Percentiles rank a stretch among this genome's conserved stretches.
These are phyloP conservation scores for Pyxicephalus adspersus DNA, from an alignment of 2,113 vertebrate species.

Conservation along the genomic window DNA sequence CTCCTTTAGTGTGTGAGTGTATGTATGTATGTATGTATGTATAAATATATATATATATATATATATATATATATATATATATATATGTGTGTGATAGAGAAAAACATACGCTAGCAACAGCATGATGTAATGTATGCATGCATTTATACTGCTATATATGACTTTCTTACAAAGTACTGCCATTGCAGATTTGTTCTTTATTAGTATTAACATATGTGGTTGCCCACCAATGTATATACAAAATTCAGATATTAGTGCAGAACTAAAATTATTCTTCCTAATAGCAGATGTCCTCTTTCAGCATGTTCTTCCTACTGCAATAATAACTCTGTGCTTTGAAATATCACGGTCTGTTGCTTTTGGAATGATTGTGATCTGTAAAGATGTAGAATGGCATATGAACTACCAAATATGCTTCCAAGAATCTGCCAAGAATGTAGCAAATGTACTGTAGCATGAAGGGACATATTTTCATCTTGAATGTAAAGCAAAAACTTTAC, in stretches of 20 bases:
- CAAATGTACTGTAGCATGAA: slow-evolving; percentile 53
- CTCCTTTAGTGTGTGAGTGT: too few relatives aligned
- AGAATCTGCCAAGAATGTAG: slow-evolving; percentile 55
- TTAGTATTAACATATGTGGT: slow-evolving; percentile 56
- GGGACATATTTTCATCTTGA: slow-evolving; percentile 53
- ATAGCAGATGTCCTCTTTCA: slow-evolving; percentile 58
- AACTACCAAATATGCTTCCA: slow-evolving; percentile 57
- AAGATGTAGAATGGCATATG: slow-evolving; percentile 56
- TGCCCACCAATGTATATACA: slow-evolving; percentile 54
- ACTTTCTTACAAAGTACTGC: slow-evolving; percentile 26
- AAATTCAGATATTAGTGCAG: slow-evolving; percentile 47
- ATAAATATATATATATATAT: too few relatives aligned
- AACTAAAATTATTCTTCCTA: slow-evolving; percentile 55
- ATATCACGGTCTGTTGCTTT: slow-evolving; percentile 58
- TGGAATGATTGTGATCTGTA: slow-evolving; percentile 56
- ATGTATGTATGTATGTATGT: too few relatives aligned
- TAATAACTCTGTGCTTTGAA: slow-evolving; percentile 55
- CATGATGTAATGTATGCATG: slow-evolving; percentile 44
- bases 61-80: too few relatives aligned
- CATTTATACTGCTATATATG: slow-evolving; percentile 34
- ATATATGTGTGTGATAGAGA: too few relatives aligned
- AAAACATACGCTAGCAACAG: slow-evolving; percentile 12
- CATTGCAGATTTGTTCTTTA: slow-evolving; percentile 41
- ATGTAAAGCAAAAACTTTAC: slow-evolving; percentile 45
- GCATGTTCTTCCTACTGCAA: slow-evolving; percentile 57